Evolutionary conservation across 1,140 invertebrate genomes (phyloP).

Genomic region (Camponotus pennsylvanicus): DNA sequence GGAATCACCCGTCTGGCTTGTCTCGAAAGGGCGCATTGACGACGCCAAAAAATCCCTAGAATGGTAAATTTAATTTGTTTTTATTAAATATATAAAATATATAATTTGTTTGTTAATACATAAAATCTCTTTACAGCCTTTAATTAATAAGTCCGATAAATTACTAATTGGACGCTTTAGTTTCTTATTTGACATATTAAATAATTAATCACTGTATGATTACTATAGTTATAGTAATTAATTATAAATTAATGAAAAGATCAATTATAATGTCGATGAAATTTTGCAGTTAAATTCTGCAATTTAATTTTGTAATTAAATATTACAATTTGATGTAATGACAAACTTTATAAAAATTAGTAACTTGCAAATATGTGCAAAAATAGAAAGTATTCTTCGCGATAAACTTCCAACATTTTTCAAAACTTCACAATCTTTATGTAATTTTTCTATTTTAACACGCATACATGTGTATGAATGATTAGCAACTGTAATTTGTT

Average conservation of each 20-base stretch:
- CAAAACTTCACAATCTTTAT: no score
- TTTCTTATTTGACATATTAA: conserved; percentile 37
- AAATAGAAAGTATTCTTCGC: not conserved
- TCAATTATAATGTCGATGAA: not conserved
- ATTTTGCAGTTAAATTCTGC: no score
- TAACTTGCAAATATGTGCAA: not conserved
- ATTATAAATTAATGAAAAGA: no score
- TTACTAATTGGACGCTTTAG: conserved; percentile 47
- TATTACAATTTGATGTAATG: not conserved
- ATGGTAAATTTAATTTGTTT: conserved; percentile 79
- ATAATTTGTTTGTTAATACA: not conserved
- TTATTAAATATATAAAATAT: not conserved
- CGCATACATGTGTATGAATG: not conserved
- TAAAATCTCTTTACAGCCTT: not conserved
- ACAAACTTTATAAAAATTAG: not conserved
- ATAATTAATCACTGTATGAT: no score
- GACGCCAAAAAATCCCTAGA: conserved; percentile 87
- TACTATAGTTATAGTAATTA: no score
- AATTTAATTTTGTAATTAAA: not conserved
- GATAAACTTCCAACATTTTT: not conserved
- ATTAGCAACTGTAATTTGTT: not conserved
- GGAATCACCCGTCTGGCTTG: conserved; percentile 90
- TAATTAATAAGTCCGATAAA: not conserved
- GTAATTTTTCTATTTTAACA: not conserved
- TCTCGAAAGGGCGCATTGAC: conserved; percentile 86